Evolutionary conservation across 2,113 vertebrate species (phyloP).

Genomic region (Planiliza haematocheilus): DNA sequence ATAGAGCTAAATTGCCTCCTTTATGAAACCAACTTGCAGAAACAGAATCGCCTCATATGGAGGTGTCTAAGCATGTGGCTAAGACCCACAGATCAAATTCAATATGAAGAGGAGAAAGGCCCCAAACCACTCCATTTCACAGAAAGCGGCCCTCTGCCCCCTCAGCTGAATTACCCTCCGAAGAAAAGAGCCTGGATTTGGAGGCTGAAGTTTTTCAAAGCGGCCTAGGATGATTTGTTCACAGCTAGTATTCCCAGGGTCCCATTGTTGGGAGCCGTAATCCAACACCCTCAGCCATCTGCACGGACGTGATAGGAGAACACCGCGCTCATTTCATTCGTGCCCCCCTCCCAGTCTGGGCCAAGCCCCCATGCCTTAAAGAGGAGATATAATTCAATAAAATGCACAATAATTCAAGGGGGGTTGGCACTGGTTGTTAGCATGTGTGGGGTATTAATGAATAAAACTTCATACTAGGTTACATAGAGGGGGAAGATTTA

Average conservation of each 20-base stretch:
- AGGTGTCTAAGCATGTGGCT: conserved; percentile 31
- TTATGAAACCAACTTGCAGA: conserved; percentile 49
- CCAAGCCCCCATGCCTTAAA: conserved; percentile 39
- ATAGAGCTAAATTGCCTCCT: conserved; percentile 31
- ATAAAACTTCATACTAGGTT: conserved; percentile 57
- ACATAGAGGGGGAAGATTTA: conserved; percentile 42
- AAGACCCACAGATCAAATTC: conserved; percentile 54
- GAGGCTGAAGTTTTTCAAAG: conserved; percentile 45
- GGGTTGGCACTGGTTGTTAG: conserved; percentile 40
- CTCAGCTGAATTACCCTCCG: conserved; percentile 50
- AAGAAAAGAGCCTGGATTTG: conserved; percentile 60
- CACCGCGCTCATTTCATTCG: conserved; percentile 66
- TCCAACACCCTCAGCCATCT: conserved; percentile 78
- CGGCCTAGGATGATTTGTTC: conserved; percentile 76
- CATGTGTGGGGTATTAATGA: conserved; percentile 51
- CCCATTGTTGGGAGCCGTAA: conserved; percentile 77
- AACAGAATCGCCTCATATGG: conserved; percentile 33
- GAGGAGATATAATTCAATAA: conserved; percentile 64
- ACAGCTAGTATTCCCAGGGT: conserved; percentile 77
- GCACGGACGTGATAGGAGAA: conserved; percentile 79
- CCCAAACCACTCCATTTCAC: conserved; percentile 15
- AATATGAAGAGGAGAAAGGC: conserved; percentile 37
- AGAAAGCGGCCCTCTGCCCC: conserved; percentile 32
- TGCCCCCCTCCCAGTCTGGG: conserved; percentile 38
- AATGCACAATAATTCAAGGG: conserved; percentile 63